These are phyloP conservation scores for Calosoma granatense DNA, from an alignment of 1,140 invertebrate species.

Conservation along the genomic window DNA sequence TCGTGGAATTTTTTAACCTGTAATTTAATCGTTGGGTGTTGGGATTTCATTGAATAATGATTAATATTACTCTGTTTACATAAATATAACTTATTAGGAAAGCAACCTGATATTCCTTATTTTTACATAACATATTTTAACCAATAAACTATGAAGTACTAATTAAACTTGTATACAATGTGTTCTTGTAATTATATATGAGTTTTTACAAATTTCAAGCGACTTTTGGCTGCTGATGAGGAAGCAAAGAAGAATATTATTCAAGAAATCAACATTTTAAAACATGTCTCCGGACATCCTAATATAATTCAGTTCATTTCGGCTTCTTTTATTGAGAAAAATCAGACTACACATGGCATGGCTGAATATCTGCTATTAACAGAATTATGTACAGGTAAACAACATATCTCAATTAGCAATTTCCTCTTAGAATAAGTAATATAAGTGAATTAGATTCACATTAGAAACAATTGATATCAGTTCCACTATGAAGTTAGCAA, in stretches of 20 bases:
- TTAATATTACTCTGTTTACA: not conserved
- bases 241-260: constrained; percentile 65
- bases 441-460: not conserved
- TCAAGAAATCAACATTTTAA: constrained; percentile 69
- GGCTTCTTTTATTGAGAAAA: constrained; percentile 61
- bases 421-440: too few relatives aligned
- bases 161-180: too few relatives aligned
- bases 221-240: constrained; percentile 67
- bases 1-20: not conserved
- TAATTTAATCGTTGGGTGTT: not conserved
- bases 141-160: too few relatives aligned
- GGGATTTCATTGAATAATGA: not conserved
- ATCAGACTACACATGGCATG: constrained; percentile 53
- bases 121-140: too few relatives aligned
- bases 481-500: not conserved
- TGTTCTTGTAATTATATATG: too few relatives aligned
- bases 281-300: constrained; percentile 65
- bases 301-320: constrained; percentile 72
- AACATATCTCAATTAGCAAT: not conserved
- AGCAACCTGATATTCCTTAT: constrained; percentile 5
- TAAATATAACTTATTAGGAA: not conserved
- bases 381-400: constrained; percentile 52
- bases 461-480: not conserved
- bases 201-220: constrained; percentile 38
- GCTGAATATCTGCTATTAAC: constrained; percentile 62